Percentiles rank a stretch among this genome's conserved stretches.
phyloP scores from a whole-genome alignment of 2,113 vertebrate species.

The Mesocricetus auratus region DNA sequence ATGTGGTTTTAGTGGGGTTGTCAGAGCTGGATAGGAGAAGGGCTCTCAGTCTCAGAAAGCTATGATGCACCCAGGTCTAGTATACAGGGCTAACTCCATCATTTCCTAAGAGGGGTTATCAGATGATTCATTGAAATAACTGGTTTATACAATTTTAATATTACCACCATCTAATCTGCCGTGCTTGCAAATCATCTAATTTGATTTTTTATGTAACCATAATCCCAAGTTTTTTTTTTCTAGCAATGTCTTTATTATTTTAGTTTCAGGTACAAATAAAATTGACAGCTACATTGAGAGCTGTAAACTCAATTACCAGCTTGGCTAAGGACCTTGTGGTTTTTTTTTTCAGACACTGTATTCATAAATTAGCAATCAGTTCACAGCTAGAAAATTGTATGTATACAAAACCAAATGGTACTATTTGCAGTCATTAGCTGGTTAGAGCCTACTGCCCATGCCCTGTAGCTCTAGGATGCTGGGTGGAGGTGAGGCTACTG shows the following conservation, averaged over 20 bases:
- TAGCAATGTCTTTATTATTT: constrained; percentile 57
- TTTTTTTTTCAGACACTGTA: neutral
- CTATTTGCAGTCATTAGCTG: neutral
- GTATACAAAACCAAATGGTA: neutral
- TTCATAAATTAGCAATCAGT: neutral
- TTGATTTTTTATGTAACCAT: neutral
- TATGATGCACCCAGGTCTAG: neutral
- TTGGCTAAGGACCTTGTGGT: constrained; percentile 25
- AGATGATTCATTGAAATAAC: neutral
- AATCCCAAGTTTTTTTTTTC: neutral
- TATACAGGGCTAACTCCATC: neutral
- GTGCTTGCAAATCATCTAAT: neutral
- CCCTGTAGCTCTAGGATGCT: neutral
- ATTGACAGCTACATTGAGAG: constrained; percentile 34
- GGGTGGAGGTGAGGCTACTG: too few species aligned
- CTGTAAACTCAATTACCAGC: constrained; percentile 58
- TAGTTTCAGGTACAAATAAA: constrained; percentile 49
- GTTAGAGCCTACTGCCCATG: neutral
- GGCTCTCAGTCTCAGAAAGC: neutral
- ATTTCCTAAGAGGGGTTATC: constrained; percentile 30
- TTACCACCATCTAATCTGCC: neutral
- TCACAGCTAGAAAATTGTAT: neutral
- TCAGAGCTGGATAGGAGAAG: neutral
- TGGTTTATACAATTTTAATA: constrained; percentile 17
- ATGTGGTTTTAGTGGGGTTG: neutral